Conservation (phyloP, 2,113 vertebrate species). For the Bostrychus sinensis region DNA sequence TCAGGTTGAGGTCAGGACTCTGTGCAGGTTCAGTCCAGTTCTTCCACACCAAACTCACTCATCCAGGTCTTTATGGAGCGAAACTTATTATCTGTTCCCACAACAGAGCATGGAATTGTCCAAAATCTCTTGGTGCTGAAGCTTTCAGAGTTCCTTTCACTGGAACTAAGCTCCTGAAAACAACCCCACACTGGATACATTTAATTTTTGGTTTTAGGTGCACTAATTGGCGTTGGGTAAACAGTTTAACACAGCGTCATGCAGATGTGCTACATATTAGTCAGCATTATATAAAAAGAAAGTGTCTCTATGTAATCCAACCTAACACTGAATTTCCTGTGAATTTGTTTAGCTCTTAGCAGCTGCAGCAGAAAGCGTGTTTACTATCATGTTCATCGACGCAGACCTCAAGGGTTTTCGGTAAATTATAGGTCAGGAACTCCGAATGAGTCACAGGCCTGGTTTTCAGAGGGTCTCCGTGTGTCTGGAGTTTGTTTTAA, state of each 20-base stretch:
- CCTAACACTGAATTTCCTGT: conserved; percentile 4
- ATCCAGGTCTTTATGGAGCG: too few relatives aligned
- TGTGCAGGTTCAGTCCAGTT: too few relatives aligned
- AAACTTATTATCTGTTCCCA: too few relatives aligned
- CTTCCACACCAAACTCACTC: too few relatives aligned
- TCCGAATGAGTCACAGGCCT: conserved; percentile 49
- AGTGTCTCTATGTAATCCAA: background rate
- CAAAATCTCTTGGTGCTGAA: too few relatives aligned
- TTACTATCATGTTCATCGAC: conserved; percentile 60
- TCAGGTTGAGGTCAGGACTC: too few relatives aligned
- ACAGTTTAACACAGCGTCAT: background rate
- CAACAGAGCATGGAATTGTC: too few relatives aligned
- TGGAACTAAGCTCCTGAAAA: too few relatives aligned
- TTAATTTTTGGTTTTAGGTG: too few relatives aligned
- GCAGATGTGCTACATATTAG: too few relatives aligned
- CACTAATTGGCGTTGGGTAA: background rate
- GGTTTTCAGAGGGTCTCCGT: conserved; percentile 50
- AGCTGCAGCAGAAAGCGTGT: conserved; percentile 34
- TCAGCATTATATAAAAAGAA: conserved; percentile 1
- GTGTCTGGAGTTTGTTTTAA: conserved; percentile 58
- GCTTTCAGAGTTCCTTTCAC: too few relatives aligned
- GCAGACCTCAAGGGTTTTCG: conserved; percentile 48
- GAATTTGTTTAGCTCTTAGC: conserved; percentile 34
- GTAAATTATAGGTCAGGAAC: conserved; percentile 59
- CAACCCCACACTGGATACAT: too few relatives aligned